Base-by-base conservation (phyloP, 2,113 vertebrate species). In the Hyperopisus bebe region DNA sequence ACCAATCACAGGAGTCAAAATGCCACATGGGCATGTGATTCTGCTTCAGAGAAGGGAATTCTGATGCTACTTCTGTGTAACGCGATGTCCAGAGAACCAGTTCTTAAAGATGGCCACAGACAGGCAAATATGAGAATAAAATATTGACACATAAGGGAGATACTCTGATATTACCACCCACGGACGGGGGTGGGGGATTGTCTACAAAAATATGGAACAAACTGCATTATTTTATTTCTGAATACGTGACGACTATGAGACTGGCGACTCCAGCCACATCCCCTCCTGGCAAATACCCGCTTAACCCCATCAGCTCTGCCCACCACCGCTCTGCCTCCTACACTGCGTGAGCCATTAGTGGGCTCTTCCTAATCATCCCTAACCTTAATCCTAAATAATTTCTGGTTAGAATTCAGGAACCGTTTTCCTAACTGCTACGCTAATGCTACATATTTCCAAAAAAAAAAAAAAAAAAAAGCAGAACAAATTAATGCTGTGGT, bases 271-370 rank as follows among this genome's bases (percentile, higher is more conserved):
- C 3, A 31, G 10, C 62, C 62, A 66, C 62, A 66, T 66, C 10
- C 62, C 10, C 27, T 70, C 62, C 62, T 31, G 62, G 62, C 62
- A 70, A 70, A 70, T 31, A 13, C 62, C 3, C 10, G 3, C 11
- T 13, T 70, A 70, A 31, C 62, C n/a, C n/a, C 10, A 1, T 70
- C 62, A 70, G 62, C 10, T 31, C 62, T 70, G n/a, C 62, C 62
- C 62, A 27, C 3, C 10, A 0, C 9, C 0, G 8, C 1, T 13
- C n/a, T 66, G 24, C 2, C 24, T 8, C 21, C 21, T 2, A n/a
- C 21, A 3, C 53, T 24, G 51, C 17, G 0, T 2, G 58, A n/a
- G 8, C 8, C 58, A n/a, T 66, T n/a, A 66, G 8, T 66, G n/a
- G 62, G 3, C 8, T 3, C n/a, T 66, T 10, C 62, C 62, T 3